Conservation (phyloP, 2,888 invertebrate species). For the Alentia gelatinosa region DNA sequence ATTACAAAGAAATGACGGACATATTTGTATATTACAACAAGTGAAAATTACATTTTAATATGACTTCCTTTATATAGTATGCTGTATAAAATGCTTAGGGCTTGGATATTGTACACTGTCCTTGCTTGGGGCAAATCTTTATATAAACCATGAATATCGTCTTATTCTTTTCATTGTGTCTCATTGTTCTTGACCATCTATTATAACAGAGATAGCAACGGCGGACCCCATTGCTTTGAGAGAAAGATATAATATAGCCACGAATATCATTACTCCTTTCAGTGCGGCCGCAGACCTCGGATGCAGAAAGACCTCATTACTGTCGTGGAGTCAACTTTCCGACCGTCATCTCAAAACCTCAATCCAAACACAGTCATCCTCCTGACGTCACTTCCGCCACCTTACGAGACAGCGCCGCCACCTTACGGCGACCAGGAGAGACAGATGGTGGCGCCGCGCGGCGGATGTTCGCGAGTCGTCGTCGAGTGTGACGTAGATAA, state of each 20-base stretch:
- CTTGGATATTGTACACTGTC: neutral
- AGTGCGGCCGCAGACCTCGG: conserved; percentile 19
- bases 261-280: neutral
- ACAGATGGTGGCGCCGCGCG: no score
- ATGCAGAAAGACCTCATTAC: conserved; percentile 27
- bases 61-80: no score
- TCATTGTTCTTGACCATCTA: no score
- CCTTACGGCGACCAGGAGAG: conserved; percentile 10
- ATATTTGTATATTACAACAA: no score
- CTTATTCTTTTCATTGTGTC: no score
- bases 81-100: neutral
- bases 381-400: conserved; percentile 32
- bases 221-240: no score
- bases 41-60: no score
- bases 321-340: conserved; percentile 17
- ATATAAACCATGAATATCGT: neutral
- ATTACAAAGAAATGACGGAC: no score
- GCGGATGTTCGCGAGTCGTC: neutral
- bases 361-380: conserved; percentile 24
- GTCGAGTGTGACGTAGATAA: neutral
- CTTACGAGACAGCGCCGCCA: conserved; percentile 5
- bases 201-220: no score
- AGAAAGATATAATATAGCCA: neutral
- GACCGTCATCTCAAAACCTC: neutral
- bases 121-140: neutral